phyloP scores from a whole-genome alignment of 37 sponge, comb jelly and placozoan species.

The Chondrosia reniformis region DNA sequence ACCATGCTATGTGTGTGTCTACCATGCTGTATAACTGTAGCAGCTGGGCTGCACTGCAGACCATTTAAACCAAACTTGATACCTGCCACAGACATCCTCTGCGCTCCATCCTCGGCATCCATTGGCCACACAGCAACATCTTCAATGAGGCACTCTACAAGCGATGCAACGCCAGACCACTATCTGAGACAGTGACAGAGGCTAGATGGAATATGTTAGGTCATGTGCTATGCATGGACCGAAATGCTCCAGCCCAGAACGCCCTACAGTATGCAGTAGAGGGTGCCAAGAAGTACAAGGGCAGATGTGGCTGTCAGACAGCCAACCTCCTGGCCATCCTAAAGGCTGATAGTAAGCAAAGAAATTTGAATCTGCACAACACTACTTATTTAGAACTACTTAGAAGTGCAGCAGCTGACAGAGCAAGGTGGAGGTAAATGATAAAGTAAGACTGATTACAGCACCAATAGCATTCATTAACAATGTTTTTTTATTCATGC shows the following conservation, averaged over 20 bases:
- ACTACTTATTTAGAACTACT: too few relatives aligned
- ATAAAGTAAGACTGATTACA: too few relatives aligned
- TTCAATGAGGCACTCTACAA: slow-evolving; percentile 6
- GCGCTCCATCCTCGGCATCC: neutral
- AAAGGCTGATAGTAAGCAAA: neutral
- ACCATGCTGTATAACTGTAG: slow-evolving; percentile 12
- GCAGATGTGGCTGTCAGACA: neutral
- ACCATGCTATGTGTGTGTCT: slow-evolving; percentile 4
- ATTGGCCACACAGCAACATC: slow-evolving; percentile 12
- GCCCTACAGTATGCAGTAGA: neutral
- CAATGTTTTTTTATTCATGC: too few relatives aligned
- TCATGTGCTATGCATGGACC: slow-evolving; percentile 1
- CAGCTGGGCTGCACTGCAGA: slow-evolving; percentile 14
- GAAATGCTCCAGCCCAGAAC: neutral
- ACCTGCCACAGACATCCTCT: slow-evolving; percentile 2
- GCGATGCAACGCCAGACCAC: neutral
- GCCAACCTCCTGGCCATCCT: neutral
- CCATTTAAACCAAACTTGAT: neutral
- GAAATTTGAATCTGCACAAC: too few relatives aligned
- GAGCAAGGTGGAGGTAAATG: too few relatives aligned
- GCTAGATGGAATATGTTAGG: neutral
- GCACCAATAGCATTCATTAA: too few relatives aligned
- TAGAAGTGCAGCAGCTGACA: too few relatives aligned
- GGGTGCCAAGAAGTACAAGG: slow-evolving; percentile 2
- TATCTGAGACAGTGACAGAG: slow-evolving; percentile 16